Conservation (phyloP, 1,140 invertebrate genomes). For the Adelges cooleyi region DNA sequence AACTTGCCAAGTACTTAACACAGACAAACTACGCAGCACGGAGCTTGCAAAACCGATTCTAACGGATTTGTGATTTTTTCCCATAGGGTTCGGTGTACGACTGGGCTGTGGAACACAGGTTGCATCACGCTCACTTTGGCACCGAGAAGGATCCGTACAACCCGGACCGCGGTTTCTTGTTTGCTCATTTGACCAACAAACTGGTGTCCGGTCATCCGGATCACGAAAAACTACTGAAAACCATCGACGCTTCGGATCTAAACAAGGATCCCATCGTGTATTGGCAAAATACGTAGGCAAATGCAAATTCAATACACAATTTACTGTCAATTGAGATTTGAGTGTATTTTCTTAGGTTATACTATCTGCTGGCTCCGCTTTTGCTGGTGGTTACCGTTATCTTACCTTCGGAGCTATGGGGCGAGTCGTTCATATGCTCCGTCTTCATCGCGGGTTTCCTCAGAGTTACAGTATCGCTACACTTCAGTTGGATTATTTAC, state of each 20-base stretch:
- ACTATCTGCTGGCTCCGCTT: conserved; percentile 53
- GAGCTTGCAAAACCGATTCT: neutral
- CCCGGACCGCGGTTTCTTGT: conserved; percentile 71
- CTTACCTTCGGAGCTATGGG: conserved; percentile 63
- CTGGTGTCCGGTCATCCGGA: conserved; percentile 56
- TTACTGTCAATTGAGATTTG: too few species aligned
- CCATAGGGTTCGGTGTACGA: conserved; percentile 64
- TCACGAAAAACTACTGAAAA: conserved; percentile 53
- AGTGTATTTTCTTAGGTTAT: conserved; percentile 45
- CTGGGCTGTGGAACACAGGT: conserved; percentile 68
- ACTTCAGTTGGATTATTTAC: conserved; percentile 46
- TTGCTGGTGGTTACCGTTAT: conserved; percentile 52
- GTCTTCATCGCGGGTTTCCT: conserved; percentile 56
- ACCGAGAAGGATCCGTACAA: conserved; percentile 86
- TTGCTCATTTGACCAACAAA: conserved; percentile 56
- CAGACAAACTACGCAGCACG: too few species aligned
- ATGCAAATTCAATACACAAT: too few species aligned
- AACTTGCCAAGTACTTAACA: conserved; percentile 66
- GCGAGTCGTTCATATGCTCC: conserved; percentile 47
- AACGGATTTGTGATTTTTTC: conserved; percentile 35
- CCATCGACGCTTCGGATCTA: conserved; percentile 77
- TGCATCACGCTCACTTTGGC: conserved; percentile 79
- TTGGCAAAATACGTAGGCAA: conserved; percentile 61
- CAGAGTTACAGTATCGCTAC: conserved; percentile 46
- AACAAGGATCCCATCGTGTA: conserved; percentile 69